These are phyloP conservation scores for Whitmania pigra DNA, from an alignment of 1,140 invertebrate species.

Conservation along the genomic window DNA sequence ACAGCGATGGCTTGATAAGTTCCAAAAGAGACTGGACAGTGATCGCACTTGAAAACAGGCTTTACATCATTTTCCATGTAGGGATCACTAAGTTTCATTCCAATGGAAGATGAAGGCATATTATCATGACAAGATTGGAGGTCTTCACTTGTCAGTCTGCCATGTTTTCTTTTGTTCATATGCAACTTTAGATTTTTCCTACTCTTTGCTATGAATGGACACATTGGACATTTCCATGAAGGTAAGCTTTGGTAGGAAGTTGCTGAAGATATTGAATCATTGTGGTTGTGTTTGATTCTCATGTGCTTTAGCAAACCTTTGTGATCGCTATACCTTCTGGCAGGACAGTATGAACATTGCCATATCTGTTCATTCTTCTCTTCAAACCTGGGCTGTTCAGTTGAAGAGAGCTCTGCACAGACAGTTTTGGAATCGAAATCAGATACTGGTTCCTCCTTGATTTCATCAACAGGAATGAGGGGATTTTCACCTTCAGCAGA, in stretches of 20 bases:
- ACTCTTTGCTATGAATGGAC: conserved; percentile 4
- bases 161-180: background rate
- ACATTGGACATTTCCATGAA: background rate
- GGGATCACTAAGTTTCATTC: too few species aligned
- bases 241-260: too few species aligned
- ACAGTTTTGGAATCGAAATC: background rate
- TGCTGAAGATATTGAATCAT: background rate
- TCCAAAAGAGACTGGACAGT: too few species aligned
- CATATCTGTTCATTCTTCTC: background rate
- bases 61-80: too few species aligned
- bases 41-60: too few species aligned
- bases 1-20: too few species aligned
- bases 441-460: too few species aligned
- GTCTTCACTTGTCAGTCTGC: too few species aligned
- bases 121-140: too few species aligned
- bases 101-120: too few species aligned
- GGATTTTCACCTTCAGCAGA: background rate
- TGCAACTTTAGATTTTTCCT: conserved; percentile 7
- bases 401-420: background rate
- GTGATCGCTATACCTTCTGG: background rate
- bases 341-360: conserved; percentile 1
- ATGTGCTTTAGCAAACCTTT: background rate
- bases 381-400: background rate
- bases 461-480: too few species aligned
- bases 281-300: conserved; percentile 5